Base-by-base conservation (phyloP, 1,140 invertebrate species). In the Ips nitidus region DNA sequence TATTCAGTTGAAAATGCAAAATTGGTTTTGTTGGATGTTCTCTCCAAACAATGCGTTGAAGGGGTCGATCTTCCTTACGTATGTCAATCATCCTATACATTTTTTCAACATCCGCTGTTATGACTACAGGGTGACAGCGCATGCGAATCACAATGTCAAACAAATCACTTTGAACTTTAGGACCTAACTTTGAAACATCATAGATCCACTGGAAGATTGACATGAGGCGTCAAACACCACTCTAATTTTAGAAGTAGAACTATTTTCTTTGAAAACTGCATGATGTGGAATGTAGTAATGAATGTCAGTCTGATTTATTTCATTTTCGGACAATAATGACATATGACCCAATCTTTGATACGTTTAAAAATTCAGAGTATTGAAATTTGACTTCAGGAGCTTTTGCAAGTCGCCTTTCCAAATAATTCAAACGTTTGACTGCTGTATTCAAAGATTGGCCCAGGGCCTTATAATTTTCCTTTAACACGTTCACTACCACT, bases 21-120 rank as follows among this genome's bases (percentile, higher is more conserved):
- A 81, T 61, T 3, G 62, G 45, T 41, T 78, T 52, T 38, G 59
- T 63, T 0, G 57, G 61, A 3, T 65, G 4, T 5, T 66, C 36
- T 22, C 79, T 58, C 80, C 81, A 83, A 1, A 82, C 8, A 39
- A 83, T 81, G 42, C 74, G 45, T 70, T 82, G 80, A 53, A 75
- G 75, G 6, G 74, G 59, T 36, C 50, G 22, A 50, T 82, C 70
- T 41, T 66, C 57, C n/a, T 63, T 41, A 62, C 71, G 22, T 1
- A 82, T 56, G 7, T 39, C 22, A 39, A 83, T 73, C 58, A 79
- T 77, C 3, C 80, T 64, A 64, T 78, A 83, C 78, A 82, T 81
- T 74, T 81, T 80, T 47, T 66, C 69, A 36, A 81, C 77, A 65
- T 82, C 82, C 2, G 74, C 75, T 3, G 72, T 71, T 2, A 81